Conservation (phyloP, 1,140 invertebrate genomes). For the Zaprionus africanus region DNA sequence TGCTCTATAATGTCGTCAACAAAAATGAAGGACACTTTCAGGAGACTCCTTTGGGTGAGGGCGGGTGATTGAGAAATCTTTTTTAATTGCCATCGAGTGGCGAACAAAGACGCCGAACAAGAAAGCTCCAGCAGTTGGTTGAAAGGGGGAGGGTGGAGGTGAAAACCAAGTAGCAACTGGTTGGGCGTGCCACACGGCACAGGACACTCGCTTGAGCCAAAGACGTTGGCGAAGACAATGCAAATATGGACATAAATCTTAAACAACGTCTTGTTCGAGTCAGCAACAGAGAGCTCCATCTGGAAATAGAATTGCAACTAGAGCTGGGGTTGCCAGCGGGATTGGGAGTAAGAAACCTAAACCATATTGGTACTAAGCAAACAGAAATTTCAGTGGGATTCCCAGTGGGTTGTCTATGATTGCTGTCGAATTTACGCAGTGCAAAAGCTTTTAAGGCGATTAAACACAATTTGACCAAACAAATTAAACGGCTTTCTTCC, state of each 20-base stretch:
- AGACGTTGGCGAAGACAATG: conserved; percentile 52
- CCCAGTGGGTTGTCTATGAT: neutral
- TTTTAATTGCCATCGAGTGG: conserved; percentile 47
- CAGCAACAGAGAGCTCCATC: conserved; percentile 36
- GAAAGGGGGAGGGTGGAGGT: neutral
- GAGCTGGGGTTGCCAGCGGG: neutral
- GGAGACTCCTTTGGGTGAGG: neutral
- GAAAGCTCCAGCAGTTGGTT: conserved; percentile 4
- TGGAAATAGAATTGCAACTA: conserved; percentile 24
- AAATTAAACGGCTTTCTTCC: neutral
- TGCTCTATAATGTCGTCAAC: neutral
- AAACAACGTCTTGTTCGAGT: conserved; percentile 51
- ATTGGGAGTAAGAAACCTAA: neutral
- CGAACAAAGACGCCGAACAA: conserved; percentile 13
- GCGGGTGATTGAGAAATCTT: conserved; percentile 29
- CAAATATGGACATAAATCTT: conserved; percentile 64
- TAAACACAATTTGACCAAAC: neutral
- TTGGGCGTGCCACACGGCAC: conserved; percentile 38
- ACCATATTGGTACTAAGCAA: neutral
- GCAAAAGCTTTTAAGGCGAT: conserved; percentile 8
- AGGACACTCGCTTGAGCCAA: conserved; percentile 20
- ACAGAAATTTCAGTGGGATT: neutral
- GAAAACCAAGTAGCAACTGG: neutral
- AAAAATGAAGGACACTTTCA: neutral
- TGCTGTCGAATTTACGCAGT: neutral